These are phyloP conservation scores for Caenorhabditis doughertyi DNA, from an alignment of 2,888 invertebrate species.

Conservation along the genomic window DNA sequence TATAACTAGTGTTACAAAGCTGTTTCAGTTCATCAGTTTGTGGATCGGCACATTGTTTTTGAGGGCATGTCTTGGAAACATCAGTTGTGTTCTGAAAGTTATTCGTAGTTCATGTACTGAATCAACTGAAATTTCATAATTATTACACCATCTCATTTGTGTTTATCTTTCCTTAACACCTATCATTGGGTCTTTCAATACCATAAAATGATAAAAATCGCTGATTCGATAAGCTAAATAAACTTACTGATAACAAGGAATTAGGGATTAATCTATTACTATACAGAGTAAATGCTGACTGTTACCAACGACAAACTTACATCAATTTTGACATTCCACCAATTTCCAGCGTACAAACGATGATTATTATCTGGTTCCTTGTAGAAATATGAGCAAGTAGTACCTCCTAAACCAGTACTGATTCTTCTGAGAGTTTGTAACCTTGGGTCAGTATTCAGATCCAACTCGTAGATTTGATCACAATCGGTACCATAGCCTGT, in stretches of 20 bases:
- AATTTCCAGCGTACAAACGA: slow-evolving; percentile 79
- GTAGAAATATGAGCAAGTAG: slow-evolving; percentile 80
- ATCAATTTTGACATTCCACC: slow-evolving; percentile 70
- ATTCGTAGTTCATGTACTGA: too few relatives aligned
- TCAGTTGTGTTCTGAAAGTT: slow-evolving; percentile 43
- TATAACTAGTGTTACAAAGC: slow-evolving; percentile 77
- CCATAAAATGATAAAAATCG: neutral
- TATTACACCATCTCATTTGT: slow-evolving; percentile 26
- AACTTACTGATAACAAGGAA: slow-evolving; percentile 19
- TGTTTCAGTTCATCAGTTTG: slow-evolving; percentile 66
- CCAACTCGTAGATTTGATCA: slow-evolving; percentile 81
- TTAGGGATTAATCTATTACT: neutral
- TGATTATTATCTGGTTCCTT: slow-evolving; percentile 75
- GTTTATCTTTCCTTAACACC: slow-evolving; percentile 1
- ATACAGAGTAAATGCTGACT: neutral
- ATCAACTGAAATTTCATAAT: neutral
- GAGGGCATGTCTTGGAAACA: slow-evolving; percentile 74
- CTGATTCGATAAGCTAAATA: slow-evolving; percentile 23
- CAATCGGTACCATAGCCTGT: slow-evolving; percentile 78
- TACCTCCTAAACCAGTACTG: slow-evolving; percentile 75
- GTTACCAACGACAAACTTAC: neutral
- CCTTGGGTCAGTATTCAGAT: slow-evolving; percentile 72
- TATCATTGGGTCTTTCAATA: neutral
- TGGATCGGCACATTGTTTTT: slow-evolving; percentile 72
- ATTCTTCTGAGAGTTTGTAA: slow-evolving; percentile 68